Conservation (phyloP, 2,888 invertebrate species). For the Epirrhoe tristata region DNA sequence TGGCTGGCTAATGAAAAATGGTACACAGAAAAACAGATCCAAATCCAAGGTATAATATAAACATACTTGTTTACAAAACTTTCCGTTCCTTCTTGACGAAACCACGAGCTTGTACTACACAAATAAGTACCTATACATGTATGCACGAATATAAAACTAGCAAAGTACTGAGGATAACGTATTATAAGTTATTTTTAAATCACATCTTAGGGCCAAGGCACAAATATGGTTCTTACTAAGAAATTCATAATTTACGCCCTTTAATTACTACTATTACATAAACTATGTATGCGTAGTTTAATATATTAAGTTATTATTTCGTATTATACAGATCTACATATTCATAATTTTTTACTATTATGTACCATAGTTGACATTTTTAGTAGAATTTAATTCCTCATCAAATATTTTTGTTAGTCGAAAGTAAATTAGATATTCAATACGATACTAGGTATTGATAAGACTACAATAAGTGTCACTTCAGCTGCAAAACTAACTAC, state of each 20-base stretch:
- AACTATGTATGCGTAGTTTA: slow-evolving; percentile 24
- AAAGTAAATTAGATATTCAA: slow-evolving; percentile 26
- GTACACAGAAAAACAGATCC: background rate
- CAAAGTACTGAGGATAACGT: slow-evolving; percentile 49
- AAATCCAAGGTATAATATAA: background rate
- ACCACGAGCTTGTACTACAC: slow-evolving; percentile 13
- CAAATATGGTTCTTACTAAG: slow-evolving; percentile 71
- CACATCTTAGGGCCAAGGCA: slow-evolving; percentile 82
- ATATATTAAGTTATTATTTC: slow-evolving; percentile 33
- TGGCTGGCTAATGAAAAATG: background rate
- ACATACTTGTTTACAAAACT: background rate
- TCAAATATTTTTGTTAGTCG: slow-evolving; percentile 20
- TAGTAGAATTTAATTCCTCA: slow-evolving; percentile 34
- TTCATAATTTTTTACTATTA: slow-evolving; percentile 27
- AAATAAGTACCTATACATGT: slow-evolving; percentile 35
- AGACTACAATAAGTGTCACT: background rate
- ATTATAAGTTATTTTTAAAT: slow-evolving; percentile 60
- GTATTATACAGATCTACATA: slow-evolving; percentile 42
- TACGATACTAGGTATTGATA: background rate
- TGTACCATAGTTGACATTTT: slow-evolving; percentile 26
- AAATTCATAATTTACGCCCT: slow-evolving; percentile 62
- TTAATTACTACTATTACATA: slow-evolving; percentile 51
- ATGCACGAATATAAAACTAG: slow-evolving; percentile 49
- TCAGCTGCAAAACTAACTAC: slow-evolving; percentile 13
- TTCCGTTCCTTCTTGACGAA: background rate